Evolutionary conservation across 2,797 vertebrate genomes (phyloP), one percentile per base, ranked within the genome.

Genomic region (Eidolon dupreanum): DNA sequence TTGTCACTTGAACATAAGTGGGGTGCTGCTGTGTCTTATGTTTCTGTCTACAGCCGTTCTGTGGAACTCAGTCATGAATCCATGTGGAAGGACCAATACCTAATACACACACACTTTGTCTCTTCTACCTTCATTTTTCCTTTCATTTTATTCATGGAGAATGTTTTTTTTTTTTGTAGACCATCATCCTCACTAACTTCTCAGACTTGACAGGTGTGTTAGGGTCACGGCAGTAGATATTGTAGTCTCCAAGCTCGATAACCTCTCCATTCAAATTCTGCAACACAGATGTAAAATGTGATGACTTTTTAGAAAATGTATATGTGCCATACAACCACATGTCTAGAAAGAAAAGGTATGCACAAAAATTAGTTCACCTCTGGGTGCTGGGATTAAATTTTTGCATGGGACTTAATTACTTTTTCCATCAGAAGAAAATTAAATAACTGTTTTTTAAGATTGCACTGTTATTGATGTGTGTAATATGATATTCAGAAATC

Each of bases 401-500:
- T 95, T 41, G 1, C 65, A 22, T 70, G 63, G 53, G 70, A 70
- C 59, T 65, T 13, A 1, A 24, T 71, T 79, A 38, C 4, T 79
- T 92, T 93, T 93, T 63, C n/a, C 71, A 92, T 33, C 26, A 74
- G 6, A 71, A 95, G 46, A 83, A 77, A 33, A 57, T 46, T 65
- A 73, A 70, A 12, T 43, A 31, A 19, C 31, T 63, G 49, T 12
- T 20, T 88, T 86, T 77, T 26, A 71, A 73, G 49, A 75, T 57
- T 77, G 7, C 5, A 19, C 5, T 66, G 11, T 46, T 83, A 91
- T 19, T 28, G 41, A 36, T 38, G 9, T 66, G 12, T 75, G 0
- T 41, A 75, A 41, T 81, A 65, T 85, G 31, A 88, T 86, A 61
- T 90, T 90, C 19, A 77, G 41, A 90, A 93, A 73, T 88, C 26